Evolutionary conservation across 1,140 invertebrate species (phyloP).

Genomic region (Chionoecetes opilio): DNA sequence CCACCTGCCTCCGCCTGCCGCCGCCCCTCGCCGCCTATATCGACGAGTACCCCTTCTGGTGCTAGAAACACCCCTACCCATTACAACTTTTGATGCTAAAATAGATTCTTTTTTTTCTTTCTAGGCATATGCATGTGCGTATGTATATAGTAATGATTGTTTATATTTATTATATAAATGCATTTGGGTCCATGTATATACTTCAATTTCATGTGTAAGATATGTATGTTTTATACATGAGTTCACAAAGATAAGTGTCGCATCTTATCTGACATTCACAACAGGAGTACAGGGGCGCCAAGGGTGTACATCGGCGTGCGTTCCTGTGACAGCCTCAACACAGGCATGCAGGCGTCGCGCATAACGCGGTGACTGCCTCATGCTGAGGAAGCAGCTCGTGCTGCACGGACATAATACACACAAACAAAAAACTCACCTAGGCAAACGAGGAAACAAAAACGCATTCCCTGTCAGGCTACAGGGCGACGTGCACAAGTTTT

Average conservation of each 20-base stretch:
- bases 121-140: constrained; percentile 15
- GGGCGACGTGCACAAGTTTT: too few relatives aligned
- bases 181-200: neutral
- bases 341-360: neutral
- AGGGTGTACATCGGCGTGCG: too few relatives aligned
- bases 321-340: too few relatives aligned
- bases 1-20: constrained; percentile 48
- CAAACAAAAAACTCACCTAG: too few relatives aligned
- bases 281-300: neutral
- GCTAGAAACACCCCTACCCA: constrained; percentile 39
- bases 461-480: too few relatives aligned
- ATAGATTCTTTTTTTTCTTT: constrained; percentile 4
- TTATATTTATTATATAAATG: constrained; percentile 32
- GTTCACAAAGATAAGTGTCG: neutral
- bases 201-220: constrained; percentile 12
- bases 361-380: too few relatives aligned
- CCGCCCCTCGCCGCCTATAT: constrained; percentile 58
- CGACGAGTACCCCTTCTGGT: constrained; percentile 75
- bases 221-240: neutral
- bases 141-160: constrained; percentile 22
- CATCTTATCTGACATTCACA: neutral
- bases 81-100: neutral
- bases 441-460: too few relatives aligned
- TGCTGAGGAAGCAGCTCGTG: too few relatives aligned
- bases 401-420: too few relatives aligned